Evolutionary conservation across 1,140 invertebrate species (phyloP), one percentile per base, ranked within the genome.

Genomic region (Drosophila carrolli): DNA sequence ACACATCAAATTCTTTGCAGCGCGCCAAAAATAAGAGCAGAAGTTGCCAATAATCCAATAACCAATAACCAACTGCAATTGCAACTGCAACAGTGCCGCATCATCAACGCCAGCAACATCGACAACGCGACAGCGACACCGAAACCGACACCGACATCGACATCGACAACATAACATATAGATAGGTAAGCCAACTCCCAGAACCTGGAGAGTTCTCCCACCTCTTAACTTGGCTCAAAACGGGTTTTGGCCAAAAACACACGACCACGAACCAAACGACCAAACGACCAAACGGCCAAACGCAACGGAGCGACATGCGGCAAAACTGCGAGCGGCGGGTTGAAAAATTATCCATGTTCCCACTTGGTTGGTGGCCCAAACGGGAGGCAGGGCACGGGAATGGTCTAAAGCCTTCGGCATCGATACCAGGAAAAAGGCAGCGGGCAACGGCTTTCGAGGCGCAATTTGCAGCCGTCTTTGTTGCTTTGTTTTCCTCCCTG

Each of bases 201-300:
- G 44, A 59, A 27, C 54, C 54, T 16, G 29, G 29, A n/a, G 40
- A 53, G 50, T 63, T 63, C 60, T 61, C 56, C 23, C 35, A n/a
- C 43, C 53, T 58, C 73, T 57, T 50, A 59, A 65, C 50, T 41
- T 41, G 83, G 75, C 78, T 72, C 65, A 70, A 89, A 88, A 88
- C 83, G 48, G 67, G 83, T 83, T 85, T 81, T 88, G 83, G 65
- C 82, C 85, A 85, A 85, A 75, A 83, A 50, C 75, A 47, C 50
- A 78, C 40, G 53, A 61, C 40, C 37, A 51, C 19, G 55, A 41
- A 41, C 16, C 11, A 57, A 5, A 48, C 60, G 43, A 50, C 6
- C 23, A 48, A 41, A 55, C 48, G 23, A 23, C 23, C 23, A 23
- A 23, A 23, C 32, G 27, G 46, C 58, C 35, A 5, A 41, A 62